Conservation (phyloP, 2,113 vertebrate genomes). For the Gavia stellata region DNA sequence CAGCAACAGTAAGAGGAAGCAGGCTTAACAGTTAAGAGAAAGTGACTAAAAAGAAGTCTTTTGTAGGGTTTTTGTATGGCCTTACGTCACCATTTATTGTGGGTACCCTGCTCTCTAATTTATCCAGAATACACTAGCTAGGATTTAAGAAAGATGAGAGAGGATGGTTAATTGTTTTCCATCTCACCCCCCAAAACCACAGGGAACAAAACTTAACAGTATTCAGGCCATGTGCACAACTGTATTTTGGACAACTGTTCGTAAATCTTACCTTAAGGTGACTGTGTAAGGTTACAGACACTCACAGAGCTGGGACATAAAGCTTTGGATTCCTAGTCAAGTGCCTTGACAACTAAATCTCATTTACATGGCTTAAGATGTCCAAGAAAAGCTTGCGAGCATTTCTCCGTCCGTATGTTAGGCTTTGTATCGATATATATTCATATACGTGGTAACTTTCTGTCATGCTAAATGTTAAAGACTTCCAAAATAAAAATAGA, state of each 20-base stretch:
- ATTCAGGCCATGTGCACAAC: not conserved
- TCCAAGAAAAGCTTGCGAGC: not conserved
- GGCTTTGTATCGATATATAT: not conserved
- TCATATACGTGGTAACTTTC: not conserved
- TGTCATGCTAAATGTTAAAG: not conserved
- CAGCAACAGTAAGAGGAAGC: not conserved
- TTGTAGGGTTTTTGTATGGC: not conserved
- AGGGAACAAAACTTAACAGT: not conserved
- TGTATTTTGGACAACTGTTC: not conserved
- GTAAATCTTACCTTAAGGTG: not conserved
- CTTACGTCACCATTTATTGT: not conserved
- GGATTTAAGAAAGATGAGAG: not conserved
- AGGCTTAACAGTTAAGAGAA: not conserved
- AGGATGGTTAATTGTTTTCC: not conserved
- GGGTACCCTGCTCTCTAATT: not conserved
- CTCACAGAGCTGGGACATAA: not conserved
- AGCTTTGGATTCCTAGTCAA: not conserved
- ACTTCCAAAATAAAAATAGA: not conserved
- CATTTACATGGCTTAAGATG: not conserved
- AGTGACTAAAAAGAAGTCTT: not conserved
- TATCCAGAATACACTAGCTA: not conserved
- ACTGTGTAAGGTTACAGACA: not conserved
- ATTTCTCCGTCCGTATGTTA: not conserved
- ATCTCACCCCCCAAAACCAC: not conserved
- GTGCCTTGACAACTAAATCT: not conserved